Base-by-base conservation (phyloP, 2,888 invertebrate genomes). In the Tenthredo distinguenda region DNA sequence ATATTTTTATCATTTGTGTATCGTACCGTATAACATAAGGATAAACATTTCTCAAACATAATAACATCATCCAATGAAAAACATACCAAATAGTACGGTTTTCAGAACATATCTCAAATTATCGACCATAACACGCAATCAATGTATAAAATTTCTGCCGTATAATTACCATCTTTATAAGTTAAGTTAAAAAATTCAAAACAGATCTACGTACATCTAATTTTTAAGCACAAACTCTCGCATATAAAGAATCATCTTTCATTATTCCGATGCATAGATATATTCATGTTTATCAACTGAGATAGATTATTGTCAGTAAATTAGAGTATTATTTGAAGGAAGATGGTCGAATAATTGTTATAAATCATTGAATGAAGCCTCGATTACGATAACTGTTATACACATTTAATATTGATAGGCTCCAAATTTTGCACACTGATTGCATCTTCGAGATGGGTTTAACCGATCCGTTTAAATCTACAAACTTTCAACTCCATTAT, bases 1-100 rank as follows among this genome's bases (percentile, higher is more conserved):
- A 40, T 62, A n/a, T 55, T 81, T 65, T 81, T 62, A 12, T 77
- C 50, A 37, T 83, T 47, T 68, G 21, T 83, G 34, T 43, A 83
- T 71, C 50, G 40, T 50, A 47, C n/a, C 21, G 71, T 71, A 71
- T 7, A 31, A 83, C 21, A 10, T 15, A 83, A 47, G 10, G 83
- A 68, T 68, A 65, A 55, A 68, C 68, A 68, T 68, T 83, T 47
- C 12, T 77, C 31, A 77, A 47, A 65, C 34, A 18, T 26, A 6
- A 34, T 83, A 68, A 68, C 43, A 83, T 71, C 31, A 68, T 71
- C n/a, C 31, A 83, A 71, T 18, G n/a, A 71, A n/a, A 37, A 47
- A 47, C 47, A 68, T 43, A 31, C 40, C 21, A 40, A 77, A 34
- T 26, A 62, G 81, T 81, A 58, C 18, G 62, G 3, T 62, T 31